These are phyloP conservation scores for Antheraea pernyi DNA, from an alignment of 1,140 invertebrate genomes.

Conservation along the genomic window DNA sequence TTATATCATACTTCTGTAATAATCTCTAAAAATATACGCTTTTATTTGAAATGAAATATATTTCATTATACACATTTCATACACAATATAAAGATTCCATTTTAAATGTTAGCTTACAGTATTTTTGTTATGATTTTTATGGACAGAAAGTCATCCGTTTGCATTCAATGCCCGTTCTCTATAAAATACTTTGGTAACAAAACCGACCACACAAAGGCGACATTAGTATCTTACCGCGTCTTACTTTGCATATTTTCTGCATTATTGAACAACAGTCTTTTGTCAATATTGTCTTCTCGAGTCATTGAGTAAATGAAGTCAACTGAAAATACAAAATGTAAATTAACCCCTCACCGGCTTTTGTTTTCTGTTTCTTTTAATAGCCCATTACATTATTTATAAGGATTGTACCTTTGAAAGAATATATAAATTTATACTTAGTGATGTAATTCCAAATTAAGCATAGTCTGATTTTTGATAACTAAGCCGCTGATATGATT, in stretches of 20 bases:
- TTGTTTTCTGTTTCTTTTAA: slow-evolving; percentile 18
- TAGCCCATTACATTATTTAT: not conserved
- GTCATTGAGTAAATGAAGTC: slow-evolving; percentile 52
- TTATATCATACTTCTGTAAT: no score
- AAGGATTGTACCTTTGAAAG: no score
- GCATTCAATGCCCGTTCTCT: slow-evolving; percentile 22
- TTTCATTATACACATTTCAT: no score
- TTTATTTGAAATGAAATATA: no score
- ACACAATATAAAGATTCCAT: no score
- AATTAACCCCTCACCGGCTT: slow-evolving; percentile 34
- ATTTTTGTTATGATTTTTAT: not conserved
- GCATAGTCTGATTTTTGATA: no score
- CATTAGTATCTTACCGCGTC: slow-evolving; percentile 37
- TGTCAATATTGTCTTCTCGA: slow-evolving; percentile 64
- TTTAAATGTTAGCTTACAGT: no score
- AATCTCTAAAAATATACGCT: no score
- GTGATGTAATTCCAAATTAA: no score
- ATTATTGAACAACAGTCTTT: slow-evolving; percentile 56
- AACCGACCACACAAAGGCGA: slow-evolving; percentile 56
- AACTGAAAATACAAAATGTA: slow-evolving; percentile 42
- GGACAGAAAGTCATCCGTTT: not conserved
- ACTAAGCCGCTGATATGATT: no score
- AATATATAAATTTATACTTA: no score
- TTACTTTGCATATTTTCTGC: slow-evolving; percentile 68
- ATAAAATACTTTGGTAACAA: slow-evolving; percentile 28